These are phyloP conservation scores for Graphium colonna DNA, from an alignment of 2,888 invertebrate genomes.

Conservation along the genomic window DNA sequence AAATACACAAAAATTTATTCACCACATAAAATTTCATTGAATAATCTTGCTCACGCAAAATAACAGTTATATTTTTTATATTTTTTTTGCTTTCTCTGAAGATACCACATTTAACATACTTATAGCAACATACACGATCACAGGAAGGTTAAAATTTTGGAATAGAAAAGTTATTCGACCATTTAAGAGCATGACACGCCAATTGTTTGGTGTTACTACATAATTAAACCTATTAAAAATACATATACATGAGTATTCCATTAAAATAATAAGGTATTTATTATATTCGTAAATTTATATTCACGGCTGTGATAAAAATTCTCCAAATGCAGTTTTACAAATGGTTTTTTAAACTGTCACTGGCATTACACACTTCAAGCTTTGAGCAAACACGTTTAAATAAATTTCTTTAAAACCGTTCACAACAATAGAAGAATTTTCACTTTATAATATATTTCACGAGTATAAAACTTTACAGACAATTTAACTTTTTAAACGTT, in stretches of 20 bases:
- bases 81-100: conserved; percentile 58
- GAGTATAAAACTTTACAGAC: conserved; percentile 62
- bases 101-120: conserved; percentile 64
- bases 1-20: conserved; percentile 78
- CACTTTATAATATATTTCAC: conserved; percentile 46
- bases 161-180: conserved; percentile 68
- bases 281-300: conserved; percentile 22
- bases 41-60: conserved; percentile 72
- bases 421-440: conserved; percentile 35
- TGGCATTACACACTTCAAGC: conserved; percentile 40
- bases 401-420: conserved; percentile 36
- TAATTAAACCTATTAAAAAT: conserved; percentile 52
- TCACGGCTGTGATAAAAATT: conserved; percentile 10
- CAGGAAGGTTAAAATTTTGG: conserved; percentile 75
- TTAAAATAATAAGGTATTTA: conserved; percentile 26
- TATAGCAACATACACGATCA: conserved; percentile 74
- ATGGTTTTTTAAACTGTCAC: conserved; percentile 18
- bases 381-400: conserved; percentile 60
- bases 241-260: conserved; percentile 58
- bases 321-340: no score
- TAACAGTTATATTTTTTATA: conserved; percentile 62
- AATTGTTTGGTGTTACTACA: conserved; percentile 63
- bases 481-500: conserved; percentile 38
- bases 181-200: conserved; percentile 53
- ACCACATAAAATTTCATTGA: conserved; percentile 75